Percentiles rank a stretch among this genome's conserved stretches.
Evolutionary conservation across 2,888 invertebrate species (phyloP).

Genomic region (Polydrusus pterygomalis): DNA sequence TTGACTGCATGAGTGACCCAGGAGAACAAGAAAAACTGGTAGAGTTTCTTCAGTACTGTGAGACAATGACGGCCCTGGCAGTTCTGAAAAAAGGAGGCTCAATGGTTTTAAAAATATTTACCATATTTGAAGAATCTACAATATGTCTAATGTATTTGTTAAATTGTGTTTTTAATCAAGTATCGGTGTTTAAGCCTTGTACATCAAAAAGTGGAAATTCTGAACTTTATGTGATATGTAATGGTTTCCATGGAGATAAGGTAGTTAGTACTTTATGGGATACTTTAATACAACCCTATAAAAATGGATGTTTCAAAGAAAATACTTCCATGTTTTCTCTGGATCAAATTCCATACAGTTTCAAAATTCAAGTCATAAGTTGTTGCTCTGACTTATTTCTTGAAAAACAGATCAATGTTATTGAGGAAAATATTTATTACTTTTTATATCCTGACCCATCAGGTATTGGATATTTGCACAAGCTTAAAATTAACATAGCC

Average conservation of each 20-base stretch:
- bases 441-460: slow-evolving; percentile 71
- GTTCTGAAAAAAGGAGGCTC: slow-evolving; percentile 83
- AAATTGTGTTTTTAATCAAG: slow-evolving; percentile 82
- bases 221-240: slow-evolving; percentile 90
- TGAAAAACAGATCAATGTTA: slow-evolving; percentile 79
- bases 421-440: slow-evolving; percentile 79
- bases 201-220: slow-evolving; percentile 97
- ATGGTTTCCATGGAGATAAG: slow-evolving; percentile 75
- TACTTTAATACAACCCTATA: slow-evolving; percentile 72
- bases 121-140: slow-evolving; percentile 89
- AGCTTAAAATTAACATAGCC: slow-evolving; percentile 71
- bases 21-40: slow-evolving; percentile 91
- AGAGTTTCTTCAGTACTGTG: slow-evolving; percentile 87
- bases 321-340: slow-evolving; percentile 76
- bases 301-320: slow-evolving; percentile 66
- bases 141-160: slow-evolving; percentile 87
- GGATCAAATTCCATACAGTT: slow-evolving; percentile 76
- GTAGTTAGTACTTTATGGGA: slow-evolving; percentile 61
- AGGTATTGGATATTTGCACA: slow-evolving; percentile 60
- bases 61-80: slow-evolving; percentile 84
- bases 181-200: slow-evolving; percentile 89
- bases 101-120: slow-evolving; percentile 92
- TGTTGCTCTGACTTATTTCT: slow-evolving; percentile 82
- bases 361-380: slow-evolving; percentile 78
- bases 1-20: slow-evolving; percentile 90